These are phyloP conservation scores for Ameiurus melas DNA, from an alignment of 2,113 vertebrate species.

Conservation along the genomic window DNA sequence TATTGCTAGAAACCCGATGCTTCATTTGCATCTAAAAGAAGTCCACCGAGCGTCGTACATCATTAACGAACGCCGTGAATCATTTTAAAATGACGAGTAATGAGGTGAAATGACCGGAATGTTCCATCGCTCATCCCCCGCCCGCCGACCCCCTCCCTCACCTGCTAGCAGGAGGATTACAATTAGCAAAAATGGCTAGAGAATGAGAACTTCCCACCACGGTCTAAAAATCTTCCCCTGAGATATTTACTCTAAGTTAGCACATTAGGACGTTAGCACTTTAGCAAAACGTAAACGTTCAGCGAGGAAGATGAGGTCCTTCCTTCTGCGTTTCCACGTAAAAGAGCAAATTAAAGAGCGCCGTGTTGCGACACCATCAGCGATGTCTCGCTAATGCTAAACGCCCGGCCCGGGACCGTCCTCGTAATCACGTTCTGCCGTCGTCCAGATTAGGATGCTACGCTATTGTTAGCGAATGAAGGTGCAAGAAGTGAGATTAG, in stretches of 20 bases:
- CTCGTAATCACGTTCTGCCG: constrained; percentile 53
- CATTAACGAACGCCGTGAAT: background rate
- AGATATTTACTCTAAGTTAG: background rate
- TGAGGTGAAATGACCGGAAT: background rate
- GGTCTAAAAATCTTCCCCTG: background rate
- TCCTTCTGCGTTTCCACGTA: background rate
- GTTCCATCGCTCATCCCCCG: background rate
- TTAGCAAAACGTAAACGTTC: constrained; percentile 48
- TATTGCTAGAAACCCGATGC: background rate
- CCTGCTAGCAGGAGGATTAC: background rate
- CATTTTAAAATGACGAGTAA: background rate
- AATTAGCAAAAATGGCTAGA: background rate
- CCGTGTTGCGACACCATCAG: constrained; percentile 4
- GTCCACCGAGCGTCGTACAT: background rate
- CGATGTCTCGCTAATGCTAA: constrained; percentile 27
- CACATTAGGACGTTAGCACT: background rate
- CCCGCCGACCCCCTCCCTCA: background rate
- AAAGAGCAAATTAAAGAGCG: constrained; percentile 32
- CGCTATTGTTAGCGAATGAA: constrained; percentile 45
- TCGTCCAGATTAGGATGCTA: constrained; percentile 51
- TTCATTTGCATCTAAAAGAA: background rate
- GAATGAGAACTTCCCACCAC: background rate
- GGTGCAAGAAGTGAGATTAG: constrained; percentile 58
- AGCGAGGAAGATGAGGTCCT: constrained; percentile 35
- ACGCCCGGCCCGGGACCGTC: constrained; percentile 19